These are phyloP conservation scores for Laticauda colubrina DNA, from an alignment of 2,113 vertebrate species.

Conservation along the genomic window DNA sequence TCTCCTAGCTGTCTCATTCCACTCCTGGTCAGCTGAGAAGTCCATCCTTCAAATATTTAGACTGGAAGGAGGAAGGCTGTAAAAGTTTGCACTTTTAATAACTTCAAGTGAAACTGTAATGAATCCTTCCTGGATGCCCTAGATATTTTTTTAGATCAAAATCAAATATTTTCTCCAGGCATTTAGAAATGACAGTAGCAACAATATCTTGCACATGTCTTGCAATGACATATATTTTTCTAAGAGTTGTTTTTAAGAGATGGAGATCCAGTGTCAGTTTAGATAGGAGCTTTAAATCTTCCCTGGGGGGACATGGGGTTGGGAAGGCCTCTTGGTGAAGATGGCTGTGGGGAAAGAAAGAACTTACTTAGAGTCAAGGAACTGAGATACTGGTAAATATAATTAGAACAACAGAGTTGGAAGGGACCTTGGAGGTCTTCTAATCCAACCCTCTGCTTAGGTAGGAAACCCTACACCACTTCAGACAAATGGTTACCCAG, in stretches of 20 bases:
- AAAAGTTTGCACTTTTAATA: slow-evolving; percentile 51
- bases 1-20: neutral
- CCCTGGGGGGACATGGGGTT: neutral
- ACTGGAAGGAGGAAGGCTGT: neutral
- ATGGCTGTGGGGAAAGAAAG: neutral
- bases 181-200: slow-evolving; percentile 4
- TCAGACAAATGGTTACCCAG: no score
- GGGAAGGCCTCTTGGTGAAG: neutral
- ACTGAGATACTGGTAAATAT: neutral
- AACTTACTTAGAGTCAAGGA: neutral
- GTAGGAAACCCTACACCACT: no score
- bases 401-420: neutral
- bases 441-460: no score
- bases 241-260: neutral
- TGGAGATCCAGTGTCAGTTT: neutral
- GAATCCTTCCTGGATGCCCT: slow-evolving; percentile 3
- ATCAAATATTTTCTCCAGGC: fast-evolving
- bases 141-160: neutral
- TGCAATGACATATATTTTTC: neutral
- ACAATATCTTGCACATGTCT: neutral
- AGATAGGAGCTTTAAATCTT: neutral
- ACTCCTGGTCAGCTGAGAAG: neutral
- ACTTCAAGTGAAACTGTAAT: slow-evolving; percentile 45
- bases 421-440: no score
- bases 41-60: neutral